Base-by-base conservation (phyloP, 2,113 vertebrate species). In the Nothoprocta pentlandii region DNA sequence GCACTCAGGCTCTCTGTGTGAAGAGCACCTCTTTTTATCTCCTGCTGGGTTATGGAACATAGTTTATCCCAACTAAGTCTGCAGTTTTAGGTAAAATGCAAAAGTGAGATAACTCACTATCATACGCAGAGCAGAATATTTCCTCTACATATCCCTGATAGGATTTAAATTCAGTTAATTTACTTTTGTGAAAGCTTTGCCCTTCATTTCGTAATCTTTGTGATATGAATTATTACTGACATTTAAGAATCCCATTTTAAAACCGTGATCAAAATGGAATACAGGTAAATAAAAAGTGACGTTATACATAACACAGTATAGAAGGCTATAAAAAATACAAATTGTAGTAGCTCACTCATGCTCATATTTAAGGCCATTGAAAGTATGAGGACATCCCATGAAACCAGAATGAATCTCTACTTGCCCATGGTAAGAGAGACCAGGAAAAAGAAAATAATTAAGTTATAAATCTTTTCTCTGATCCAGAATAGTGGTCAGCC, bases 211-310 rank as follows among this genome's bases (percentile, higher is more conserved):
- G 34, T 90, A 67, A 81, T 94, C 80, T 94, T 95, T 51, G 62
- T 91, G 79, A n/a, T 66, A 77, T 89, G 90, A 96, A 87, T 92
- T 94, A 94, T 92, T 95, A 94, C 85, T 97, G 93, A 97, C 96
- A 97, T 96, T 97, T 95, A 91, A 95, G 81, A 94, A 96, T 47
- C 9, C 10, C 10, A 14, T 95, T 97, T 96, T 92, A 95, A 61
- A 82, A 69, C 67, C 85, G 44, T 73, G 73, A 95, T 96, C 90
- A 95, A 94, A 96, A 92, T 87, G 79, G 89, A 96, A 92, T 80
- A 63, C 94, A 95, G 90, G 90, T 97, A 96, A 97, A 96, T 97
- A 96, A 96, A 94, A 96, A 94, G 67, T 94, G 73, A 71, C 86
- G 85, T 95, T 95, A 93, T 66, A 64, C 80, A 54, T 86, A 94